Evolutionary conservation across 2,113 vertebrate genomes (phyloP).

Genomic region (Salvelinus alpinus): DNA sequence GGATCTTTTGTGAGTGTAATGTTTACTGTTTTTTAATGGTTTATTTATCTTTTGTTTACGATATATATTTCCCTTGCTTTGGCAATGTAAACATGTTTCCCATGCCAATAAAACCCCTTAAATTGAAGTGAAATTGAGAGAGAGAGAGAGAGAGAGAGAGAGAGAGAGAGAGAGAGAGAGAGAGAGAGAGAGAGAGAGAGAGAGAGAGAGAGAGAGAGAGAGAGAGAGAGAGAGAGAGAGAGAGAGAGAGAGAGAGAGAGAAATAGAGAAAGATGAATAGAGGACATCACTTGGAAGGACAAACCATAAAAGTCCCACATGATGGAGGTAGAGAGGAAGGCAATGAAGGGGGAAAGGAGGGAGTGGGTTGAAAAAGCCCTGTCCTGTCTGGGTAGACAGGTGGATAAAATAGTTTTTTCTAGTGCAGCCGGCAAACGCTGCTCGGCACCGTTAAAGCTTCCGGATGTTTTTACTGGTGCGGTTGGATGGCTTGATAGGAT

Average conservation of each 20-base stretch:
- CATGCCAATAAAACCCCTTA: too few species aligned
- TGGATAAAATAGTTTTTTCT: conserved; percentile 32
- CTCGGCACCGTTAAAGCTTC: conserved; percentile 22
- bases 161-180: neutral
- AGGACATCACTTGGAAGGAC: conserved; percentile 1
- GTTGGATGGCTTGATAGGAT: conserved; percentile 36
- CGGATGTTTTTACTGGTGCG: conserved; percentile 48
- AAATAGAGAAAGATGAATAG: too few species aligned
- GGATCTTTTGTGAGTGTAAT: too few species aligned
- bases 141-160: neutral
- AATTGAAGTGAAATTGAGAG: too few species aligned
- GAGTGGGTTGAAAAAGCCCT: conserved; percentile 6
- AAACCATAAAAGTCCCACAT: conserved; percentile 21
- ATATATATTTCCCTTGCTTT: too few species aligned
- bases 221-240: neutral
- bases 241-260: neutral
- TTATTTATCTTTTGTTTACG: too few species aligned
- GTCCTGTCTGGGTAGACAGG: conserved; percentile 23
- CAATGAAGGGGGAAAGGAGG: neutral
- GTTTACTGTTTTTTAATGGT: too few species aligned
- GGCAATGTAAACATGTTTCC: too few species aligned
- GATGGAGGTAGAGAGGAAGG: conserved; percentile 15
- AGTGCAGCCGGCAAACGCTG: conserved; percentile 7
- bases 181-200: neutral
- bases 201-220: neutral